A percentile compares a stretch with the other conserved stretches of the same genome.
Conservation (phyloP, 2,888 invertebrate species). For the Drosophila kambysellisi region DNA sequence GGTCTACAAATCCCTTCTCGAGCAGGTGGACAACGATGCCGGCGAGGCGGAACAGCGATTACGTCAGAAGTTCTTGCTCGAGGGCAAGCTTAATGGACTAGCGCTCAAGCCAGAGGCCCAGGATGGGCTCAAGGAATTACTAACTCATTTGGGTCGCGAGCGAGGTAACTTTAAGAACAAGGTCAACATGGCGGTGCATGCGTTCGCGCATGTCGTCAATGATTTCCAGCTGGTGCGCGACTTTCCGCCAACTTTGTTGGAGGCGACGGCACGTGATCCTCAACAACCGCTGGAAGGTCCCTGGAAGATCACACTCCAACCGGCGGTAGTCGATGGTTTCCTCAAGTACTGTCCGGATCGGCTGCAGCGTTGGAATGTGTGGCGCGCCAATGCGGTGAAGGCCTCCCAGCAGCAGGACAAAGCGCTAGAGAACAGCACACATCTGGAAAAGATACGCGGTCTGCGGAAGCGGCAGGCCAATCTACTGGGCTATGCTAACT, state of each 20-base stretch:
- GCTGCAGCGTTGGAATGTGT: constrained; percentile 92
- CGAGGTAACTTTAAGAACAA: constrained; percentile 89
- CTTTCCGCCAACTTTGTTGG: constrained; percentile 90
- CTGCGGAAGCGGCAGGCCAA: constrained; percentile 90
- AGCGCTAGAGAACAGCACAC: constrained; percentile 89
- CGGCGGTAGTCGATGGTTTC: constrained; percentile 90
- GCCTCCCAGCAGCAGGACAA: constrained; percentile 89
- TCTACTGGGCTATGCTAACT: constrained; percentile 91
- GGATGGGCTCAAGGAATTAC: constrained; percentile 86
- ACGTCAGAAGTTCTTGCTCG: constrained; percentile 91
- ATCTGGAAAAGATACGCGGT: constrained; percentile 91
- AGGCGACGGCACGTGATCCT: constrained; percentile 88
- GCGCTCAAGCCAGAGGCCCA: constrained; percentile 87
- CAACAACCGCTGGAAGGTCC: constrained; percentile 89
- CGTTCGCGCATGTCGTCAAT: constrained; percentile 89
- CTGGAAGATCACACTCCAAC: constrained; percentile 93
- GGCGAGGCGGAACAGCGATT: constrained; percentile 86
- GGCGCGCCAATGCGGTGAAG: constrained; percentile 91
- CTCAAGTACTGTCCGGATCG: constrained; percentile 94
- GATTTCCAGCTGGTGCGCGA: constrained; percentile 89
- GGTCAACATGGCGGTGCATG: constrained; percentile 88
- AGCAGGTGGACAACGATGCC: constrained; percentile 33
- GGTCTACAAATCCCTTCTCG: constrained; percentile 64
- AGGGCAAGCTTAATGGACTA: constrained; percentile 93
- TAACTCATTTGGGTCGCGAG: constrained; percentile 87